These are phyloP conservation scores for Zosterops lateralis DNA, from an alignment of 2,113 vertebrate species.

Conservation along the genomic window DNA sequence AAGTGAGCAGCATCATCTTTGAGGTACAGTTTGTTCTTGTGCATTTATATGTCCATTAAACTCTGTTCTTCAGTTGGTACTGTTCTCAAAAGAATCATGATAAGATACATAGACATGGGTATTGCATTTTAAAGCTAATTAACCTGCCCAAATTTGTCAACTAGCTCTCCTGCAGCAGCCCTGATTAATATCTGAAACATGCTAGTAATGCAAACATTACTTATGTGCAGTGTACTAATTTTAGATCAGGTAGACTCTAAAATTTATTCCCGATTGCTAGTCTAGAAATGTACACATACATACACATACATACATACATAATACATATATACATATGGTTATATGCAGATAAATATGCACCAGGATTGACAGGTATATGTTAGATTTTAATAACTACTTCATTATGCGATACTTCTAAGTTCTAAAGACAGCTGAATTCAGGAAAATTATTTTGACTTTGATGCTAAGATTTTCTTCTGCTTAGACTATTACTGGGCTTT, in stretches of 20 bases:
- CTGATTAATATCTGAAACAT: background rate
- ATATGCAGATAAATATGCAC: background rate
- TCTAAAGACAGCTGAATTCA: background rate
- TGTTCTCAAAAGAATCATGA: slow-evolving; percentile 33
- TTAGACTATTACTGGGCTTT: background rate
- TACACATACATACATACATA: background rate
- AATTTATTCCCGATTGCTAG: background rate
- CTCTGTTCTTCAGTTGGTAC: slow-evolving; percentile 15
- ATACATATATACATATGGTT: background rate
- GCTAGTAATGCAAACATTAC: background rate
- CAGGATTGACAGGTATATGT: background rate
- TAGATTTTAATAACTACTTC: background rate
- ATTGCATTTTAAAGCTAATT: background rate
- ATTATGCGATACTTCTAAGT: background rate
- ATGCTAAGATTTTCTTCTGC: background rate
- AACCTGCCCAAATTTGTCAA: background rate
- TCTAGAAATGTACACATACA: background rate
- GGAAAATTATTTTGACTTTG: background rate
- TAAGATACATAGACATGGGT: background rate
- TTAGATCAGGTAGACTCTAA: background rate
- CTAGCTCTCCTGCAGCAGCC: background rate
- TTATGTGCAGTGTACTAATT: background rate
- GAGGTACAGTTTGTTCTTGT: slow-evolving; percentile 32
- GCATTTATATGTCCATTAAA: slow-evolving; percentile 65
- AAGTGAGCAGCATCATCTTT: slow-evolving; percentile 50